phyloP scores from a whole-genome alignment of 2,888 invertebrate genomes.

The Lissonota sp. region DNA sequence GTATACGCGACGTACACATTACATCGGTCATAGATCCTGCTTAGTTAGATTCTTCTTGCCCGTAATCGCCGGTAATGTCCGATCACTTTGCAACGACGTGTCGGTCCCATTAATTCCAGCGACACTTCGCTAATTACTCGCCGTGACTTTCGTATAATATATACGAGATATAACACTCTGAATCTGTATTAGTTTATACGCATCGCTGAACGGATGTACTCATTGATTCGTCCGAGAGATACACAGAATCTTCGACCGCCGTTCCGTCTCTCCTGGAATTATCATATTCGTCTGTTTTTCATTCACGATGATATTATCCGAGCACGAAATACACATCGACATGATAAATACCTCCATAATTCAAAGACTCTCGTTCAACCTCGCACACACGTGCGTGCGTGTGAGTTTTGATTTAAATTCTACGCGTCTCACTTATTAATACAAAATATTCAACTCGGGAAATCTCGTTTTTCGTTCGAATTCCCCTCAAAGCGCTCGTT shows the following conservation, averaged over 20 bases:
- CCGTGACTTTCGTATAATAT: slow-evolving; percentile 7
- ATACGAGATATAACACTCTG: no score
- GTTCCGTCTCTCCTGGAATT: no score
- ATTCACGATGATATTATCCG: slow-evolving; percentile 40
- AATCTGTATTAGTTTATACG: no score
- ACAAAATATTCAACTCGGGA: background rate
- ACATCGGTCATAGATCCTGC: slow-evolving; percentile 45
- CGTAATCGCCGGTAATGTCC: slow-evolving; percentile 21
- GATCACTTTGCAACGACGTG: slow-evolving; percentile 20
- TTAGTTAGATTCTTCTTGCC: background rate
- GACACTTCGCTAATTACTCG: slow-evolving; percentile 50
- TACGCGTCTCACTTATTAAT: no score
- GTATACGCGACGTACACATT: background rate
- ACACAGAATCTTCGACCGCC: no score
- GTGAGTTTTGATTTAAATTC: no score
- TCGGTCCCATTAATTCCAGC: slow-evolving; percentile 38
- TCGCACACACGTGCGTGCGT: no score
- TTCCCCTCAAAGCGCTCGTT: background rate
- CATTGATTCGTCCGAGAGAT: no score
- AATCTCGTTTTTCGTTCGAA: background rate
- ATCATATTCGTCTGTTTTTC: background rate
- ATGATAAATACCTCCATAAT: slow-evolving; percentile 22
- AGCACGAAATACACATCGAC: background rate
- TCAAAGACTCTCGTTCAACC: no score
- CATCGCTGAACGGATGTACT: no score